Evolutionary conservation across 2,888 invertebrate genomes (phyloP).

Genomic region (Elgonia sp.): DNA sequence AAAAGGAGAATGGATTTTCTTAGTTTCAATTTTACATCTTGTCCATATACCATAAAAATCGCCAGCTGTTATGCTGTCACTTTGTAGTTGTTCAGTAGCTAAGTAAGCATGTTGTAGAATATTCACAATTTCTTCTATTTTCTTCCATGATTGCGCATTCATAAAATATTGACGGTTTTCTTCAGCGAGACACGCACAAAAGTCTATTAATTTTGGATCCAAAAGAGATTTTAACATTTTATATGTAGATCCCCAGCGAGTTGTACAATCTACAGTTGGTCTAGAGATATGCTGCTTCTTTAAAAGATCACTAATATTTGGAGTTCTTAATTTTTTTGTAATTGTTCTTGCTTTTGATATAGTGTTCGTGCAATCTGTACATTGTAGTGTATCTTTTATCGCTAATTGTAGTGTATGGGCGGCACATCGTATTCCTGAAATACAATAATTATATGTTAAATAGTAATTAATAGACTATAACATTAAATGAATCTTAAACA

Average conservation of each 20-base stretch:
- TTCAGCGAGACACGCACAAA: conserved; percentile 4
- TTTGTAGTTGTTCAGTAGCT: conserved; percentile 15
- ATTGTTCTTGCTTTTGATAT: conserved; percentile 23
- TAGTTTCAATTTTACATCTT: conserved; percentile 14
- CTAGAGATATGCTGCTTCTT: conserved; percentile 16
- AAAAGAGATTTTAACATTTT: conserved; percentile 16
- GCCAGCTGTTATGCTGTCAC: not conserved
- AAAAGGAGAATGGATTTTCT: conserved; percentile 7
- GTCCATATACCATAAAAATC: conserved; percentile 27
- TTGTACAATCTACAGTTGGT: conserved; percentile 24
- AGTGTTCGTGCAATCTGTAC: not conserved
- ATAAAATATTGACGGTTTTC: conserved; percentile 1
- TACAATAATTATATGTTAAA: not conserved
- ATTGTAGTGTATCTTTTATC: conserved; percentile 8
- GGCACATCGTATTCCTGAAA: conserved; percentile 29
- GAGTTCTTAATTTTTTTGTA: conserved; percentile 21
- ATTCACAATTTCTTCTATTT: conserved; percentile 12
- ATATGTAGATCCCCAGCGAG: conserved; percentile 20
- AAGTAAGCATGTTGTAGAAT: not conserved
- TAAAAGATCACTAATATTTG: conserved; percentile 11
- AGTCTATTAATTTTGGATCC: not conserved
- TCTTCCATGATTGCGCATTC: not conserved
- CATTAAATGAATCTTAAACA: not conserved
- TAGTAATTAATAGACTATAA: not conserved
- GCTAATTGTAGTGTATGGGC: conserved; percentile 16